Percentiles rank a stretch among this genome's conserved stretches.
These are phyloP conservation scores for Agrochola litura DNA, from an alignment of 2,888 invertebrate species.

Conservation along the genomic window DNA sequence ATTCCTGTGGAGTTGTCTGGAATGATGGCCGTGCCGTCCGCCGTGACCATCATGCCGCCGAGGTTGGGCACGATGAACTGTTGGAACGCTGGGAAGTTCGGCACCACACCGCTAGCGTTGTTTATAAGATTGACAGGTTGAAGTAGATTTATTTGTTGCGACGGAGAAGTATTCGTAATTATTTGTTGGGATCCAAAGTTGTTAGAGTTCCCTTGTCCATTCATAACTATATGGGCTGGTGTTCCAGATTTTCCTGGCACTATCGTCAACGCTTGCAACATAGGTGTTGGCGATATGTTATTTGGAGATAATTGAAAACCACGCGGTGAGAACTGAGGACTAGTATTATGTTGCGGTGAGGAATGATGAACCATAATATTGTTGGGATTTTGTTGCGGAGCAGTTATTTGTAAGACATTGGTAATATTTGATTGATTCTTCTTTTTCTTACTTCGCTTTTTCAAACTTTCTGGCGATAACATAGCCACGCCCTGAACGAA, in stretches of 20 bases:
- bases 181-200: constrained; percentile 93
- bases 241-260: constrained; percentile 94
- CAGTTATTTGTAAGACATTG: constrained; percentile 92
- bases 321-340: constrained; percentile 92
- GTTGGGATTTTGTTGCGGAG: constrained; percentile 92
- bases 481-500: constrained; percentile 87
- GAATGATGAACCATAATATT: constrained; percentile 91
- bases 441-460: constrained; percentile 93
- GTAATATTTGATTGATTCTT: constrained; percentile 93
- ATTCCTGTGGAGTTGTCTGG: constrained; percentile 92
- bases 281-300: constrained; percentile 92
- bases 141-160: constrained; percentile 93
- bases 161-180: constrained; percentile 91
- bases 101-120: constrained; percentile 92
- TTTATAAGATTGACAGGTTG: constrained; percentile 96
- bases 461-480: constrained; percentile 93
- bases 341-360: constrained; percentile 86
- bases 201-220: constrained; percentile 92
- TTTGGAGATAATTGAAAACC: constrained; percentile 94
- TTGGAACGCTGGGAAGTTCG: constrained; percentile 95
- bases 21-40: constrained; percentile 94
- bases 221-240: constrained; percentile 94
- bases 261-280: constrained; percentile 94
- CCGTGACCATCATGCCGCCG: constrained; percentile 95
- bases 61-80: constrained; percentile 96